Percentiles rank a stretch among this genome's conserved stretches.
Conservation (phyloP, 2,113 vertebrate species). For the Syrrhaptes paradoxus region DNA sequence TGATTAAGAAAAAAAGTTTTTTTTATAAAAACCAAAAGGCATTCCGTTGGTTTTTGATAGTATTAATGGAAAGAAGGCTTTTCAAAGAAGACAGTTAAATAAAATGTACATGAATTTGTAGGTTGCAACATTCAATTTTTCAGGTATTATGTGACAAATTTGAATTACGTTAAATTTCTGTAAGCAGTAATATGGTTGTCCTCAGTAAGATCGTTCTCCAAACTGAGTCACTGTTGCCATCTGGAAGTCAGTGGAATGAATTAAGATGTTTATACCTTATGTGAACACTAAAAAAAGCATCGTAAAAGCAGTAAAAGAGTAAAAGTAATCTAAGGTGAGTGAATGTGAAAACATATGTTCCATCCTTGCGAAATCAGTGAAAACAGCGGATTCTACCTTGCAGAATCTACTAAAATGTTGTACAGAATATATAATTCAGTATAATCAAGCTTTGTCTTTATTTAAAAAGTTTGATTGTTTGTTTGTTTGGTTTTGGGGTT, state of each 20-base stretch:
- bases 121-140: neutral
- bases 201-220: neutral
- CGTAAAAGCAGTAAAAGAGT: neutral
- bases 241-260: constrained; percentile 9
- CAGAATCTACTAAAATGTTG: neutral
- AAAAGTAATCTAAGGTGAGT: neutral
- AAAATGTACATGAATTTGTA: neutral
- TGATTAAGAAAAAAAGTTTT: neutral
- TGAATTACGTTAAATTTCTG: neutral
- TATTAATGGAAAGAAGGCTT: neutral
- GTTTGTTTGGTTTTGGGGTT: no score
- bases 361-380: neutral
- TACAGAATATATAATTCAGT: neutral
- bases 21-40: accelerated
- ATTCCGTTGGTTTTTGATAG: neutral
- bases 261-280: neutral
- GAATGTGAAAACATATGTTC: neutral
- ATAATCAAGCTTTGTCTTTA: neutral
- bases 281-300: neutral
- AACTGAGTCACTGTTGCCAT: neutral
- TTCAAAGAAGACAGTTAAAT: neutral
- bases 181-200: neutral
- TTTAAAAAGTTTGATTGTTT: neutral
- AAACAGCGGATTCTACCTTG: neutral
- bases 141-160: neutral